Conservation (phyloP, 2,888 invertebrate species). For the Camponotus fellah region DNA sequence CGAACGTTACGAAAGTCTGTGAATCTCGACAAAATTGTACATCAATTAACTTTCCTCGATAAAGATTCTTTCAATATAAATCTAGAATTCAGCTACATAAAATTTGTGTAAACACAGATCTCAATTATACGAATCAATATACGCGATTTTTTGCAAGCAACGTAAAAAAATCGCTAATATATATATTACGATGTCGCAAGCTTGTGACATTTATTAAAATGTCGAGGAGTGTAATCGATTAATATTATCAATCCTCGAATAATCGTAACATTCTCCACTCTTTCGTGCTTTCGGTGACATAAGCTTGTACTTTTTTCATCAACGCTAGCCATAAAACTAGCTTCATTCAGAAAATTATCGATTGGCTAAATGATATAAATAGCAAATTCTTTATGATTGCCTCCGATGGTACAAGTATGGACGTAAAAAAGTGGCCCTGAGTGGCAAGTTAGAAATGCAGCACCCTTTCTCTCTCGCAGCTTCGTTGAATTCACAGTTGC, state of each 20-base stretch:
- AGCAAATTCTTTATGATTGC: constrained; percentile 45
- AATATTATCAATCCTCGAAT: constrained; percentile 12
- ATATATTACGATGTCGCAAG: constrained; percentile 7
- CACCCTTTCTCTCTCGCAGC: constrained; percentile 32
- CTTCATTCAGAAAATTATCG: constrained; percentile 6
- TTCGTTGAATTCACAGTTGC: constrained; percentile 79
- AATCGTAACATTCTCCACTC: constrained; percentile 9
- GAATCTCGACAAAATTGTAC: neutral
- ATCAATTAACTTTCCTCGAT: constrained; percentile 23
- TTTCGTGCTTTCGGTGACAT: neutral
- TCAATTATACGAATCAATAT: constrained; percentile 3
- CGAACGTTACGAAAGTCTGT: constrained; percentile 42
- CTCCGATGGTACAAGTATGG: constrained; percentile 51
- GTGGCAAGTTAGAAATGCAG: constrained; percentile 67
- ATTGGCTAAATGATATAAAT: neutral
- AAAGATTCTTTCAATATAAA: constrained; percentile 20
- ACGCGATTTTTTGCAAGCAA: constrained; percentile 22
- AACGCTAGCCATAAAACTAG: constrained; percentile 14
- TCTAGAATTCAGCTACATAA: constrained; percentile 8
- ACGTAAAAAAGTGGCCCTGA: constrained; percentile 71
- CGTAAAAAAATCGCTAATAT: constrained; percentile 25
- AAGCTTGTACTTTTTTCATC: constrained; percentile 25
- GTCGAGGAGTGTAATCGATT: neutral
- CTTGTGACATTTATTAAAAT: constrained; percentile 23
- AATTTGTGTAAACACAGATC: neutral